Base-by-base conservation (phyloP, 2,797 vertebrate species). In the Arrhamphus sclerolepis region DNA sequence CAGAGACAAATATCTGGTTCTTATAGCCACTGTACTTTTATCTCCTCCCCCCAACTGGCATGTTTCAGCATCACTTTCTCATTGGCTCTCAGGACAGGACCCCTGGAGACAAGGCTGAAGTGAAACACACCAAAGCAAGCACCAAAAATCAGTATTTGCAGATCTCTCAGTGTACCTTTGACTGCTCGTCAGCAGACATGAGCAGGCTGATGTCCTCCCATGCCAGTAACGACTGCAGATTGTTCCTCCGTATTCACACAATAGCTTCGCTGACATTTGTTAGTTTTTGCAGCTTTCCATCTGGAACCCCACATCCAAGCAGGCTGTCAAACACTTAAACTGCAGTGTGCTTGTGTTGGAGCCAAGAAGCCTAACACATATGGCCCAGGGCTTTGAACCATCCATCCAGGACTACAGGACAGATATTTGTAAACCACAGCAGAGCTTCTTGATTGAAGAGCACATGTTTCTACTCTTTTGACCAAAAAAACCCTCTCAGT, bases 351-450 rank as follows among this genome's bases (percentile, higher is more conserved):
- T 69, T 58, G 49, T 34, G 65, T 67, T 47, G 61, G 75, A 78
- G 74, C 77, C 83, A 74, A 77, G 78, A 63, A 76, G 64, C 74
- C 80, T 70, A 57, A 73, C 81, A 73, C 86, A 86, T 83, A 78
- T 86, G 87, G 81, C 11, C 72, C 0, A 50, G 44, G 78, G 79
- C 85, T 89, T 89, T 83, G 81, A 86, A 84, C 63, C 81, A 73
- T 77, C 72, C 70, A 74, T 81, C 67, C 80, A 75, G 62, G 64
- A 20, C 77, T 80, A 82, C 81, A 83, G 72, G 78, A 67, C 78
- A 86, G 89, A 91, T 92, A 90, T 92, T 91, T 92, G 90, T 90
- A 92, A 90, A 90, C 78, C 83, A 70, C 80, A 88, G 81, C 82
- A 73, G 72, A 89, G 78, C 81, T 82, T 81, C 84, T 87, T 87